Conservation (phyloP, 2,888 invertebrate genomes). For the Idaea dimidiata region DNA sequence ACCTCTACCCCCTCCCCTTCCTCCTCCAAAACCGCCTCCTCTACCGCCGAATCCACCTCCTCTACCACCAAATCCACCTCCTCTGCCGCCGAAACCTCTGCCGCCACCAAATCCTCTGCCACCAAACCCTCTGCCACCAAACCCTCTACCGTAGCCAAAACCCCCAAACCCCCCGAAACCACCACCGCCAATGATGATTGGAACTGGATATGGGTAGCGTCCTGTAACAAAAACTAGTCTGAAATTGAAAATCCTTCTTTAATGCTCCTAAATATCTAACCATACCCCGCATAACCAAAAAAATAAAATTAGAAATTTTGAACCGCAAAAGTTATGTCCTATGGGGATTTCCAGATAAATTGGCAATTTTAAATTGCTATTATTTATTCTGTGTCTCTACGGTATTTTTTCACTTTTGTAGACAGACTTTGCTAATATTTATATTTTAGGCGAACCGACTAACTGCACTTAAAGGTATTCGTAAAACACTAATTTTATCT, state of each 20-base stretch:
- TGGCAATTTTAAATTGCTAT: too few relatives aligned
- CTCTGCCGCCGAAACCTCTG: constrained; percentile 31
- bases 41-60: constrained; percentile 30
- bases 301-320: not conserved
- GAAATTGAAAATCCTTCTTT: too few relatives aligned
- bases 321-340: too few relatives aligned
- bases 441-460: too few relatives aligned
- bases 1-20: constrained; percentile 30
- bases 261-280: too few relatives aligned
- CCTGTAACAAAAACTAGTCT: constrained; percentile 27
- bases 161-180: constrained; percentile 23
- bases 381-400: too few relatives aligned
- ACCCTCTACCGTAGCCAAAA: constrained; percentile 36
- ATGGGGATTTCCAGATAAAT: too few relatives aligned
- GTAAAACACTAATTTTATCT: too few relatives aligned
- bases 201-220: constrained; percentile 36
- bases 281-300: too few relatives aligned
- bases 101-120: constrained; percentile 40
- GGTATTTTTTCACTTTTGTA: too few relatives aligned
- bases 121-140: constrained; percentile 41
- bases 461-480: too few relatives aligned
- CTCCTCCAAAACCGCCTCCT: constrained; percentile 25
- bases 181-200: constrained; percentile 34
- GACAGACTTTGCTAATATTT: too few relatives aligned
- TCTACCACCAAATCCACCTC: constrained; percentile 36